phyloP scores from a whole-genome alignment of 2,888 invertebrate species.

The Tetanocera ferruginea region DNA sequence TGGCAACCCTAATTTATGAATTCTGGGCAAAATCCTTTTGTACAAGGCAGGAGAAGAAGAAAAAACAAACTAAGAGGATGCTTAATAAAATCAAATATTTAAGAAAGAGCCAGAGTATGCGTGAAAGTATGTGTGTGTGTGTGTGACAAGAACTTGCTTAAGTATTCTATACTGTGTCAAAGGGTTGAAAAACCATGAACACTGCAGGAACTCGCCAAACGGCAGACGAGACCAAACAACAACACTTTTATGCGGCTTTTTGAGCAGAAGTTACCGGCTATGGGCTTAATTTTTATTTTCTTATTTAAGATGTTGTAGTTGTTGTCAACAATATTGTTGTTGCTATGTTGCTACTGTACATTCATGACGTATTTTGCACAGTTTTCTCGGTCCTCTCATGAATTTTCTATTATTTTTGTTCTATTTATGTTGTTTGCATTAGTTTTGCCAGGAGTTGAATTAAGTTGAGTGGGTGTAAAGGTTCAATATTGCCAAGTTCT shows the following conservation, averaged over 20 bases:
- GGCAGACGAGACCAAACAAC: too few relatives aligned
- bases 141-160: neutral
- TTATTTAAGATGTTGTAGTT: neutral
- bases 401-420: too few relatives aligned
- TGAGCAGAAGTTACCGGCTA: too few relatives aligned
- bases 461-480: too few relatives aligned
- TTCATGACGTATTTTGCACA: neutral
- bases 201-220: too few relatives aligned
- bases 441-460: too few relatives aligned
- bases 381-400: neutral
- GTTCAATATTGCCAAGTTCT: too few relatives aligned
- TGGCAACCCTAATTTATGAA: neutral
- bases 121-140: neutral
- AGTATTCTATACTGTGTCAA: too few relatives aligned
- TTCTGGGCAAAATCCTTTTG: conserved; percentile 6
- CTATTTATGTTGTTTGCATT: too few relatives aligned
- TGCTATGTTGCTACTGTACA: neutral
- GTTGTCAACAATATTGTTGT: neutral
- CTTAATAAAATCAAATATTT: too few relatives aligned
- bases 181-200: too few relatives aligned
- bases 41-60: neutral
- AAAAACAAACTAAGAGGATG: neutral
- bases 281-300: neutral
- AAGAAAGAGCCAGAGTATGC: neutral
- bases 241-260: too few relatives aligned